Percentiles rank a stretch among this genome's conserved stretches.
These are phyloP conservation scores for Mesocricetus auratus DNA, from an alignment of 2,113 vertebrate species.

Conservation along the genomic window DNA sequence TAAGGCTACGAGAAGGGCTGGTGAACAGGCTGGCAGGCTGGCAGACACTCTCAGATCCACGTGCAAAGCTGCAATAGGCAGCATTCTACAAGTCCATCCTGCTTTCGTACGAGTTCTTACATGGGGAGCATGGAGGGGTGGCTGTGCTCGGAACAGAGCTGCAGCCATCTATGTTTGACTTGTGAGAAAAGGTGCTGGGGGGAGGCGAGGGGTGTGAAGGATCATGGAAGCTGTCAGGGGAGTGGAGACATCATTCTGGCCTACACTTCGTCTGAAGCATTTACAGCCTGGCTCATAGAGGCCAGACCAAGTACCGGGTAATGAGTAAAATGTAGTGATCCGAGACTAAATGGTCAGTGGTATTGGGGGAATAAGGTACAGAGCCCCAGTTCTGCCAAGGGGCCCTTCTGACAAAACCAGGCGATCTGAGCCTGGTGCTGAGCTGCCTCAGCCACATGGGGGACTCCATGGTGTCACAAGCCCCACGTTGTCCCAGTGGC, in stretches of 20 bases:
- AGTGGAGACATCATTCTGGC: not conserved
- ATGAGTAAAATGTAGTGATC: not conserved
- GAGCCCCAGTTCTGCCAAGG: not conserved
- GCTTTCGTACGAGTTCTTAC: slow-evolving; percentile 57
- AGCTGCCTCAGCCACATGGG: not conserved
- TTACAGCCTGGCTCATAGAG: not conserved
- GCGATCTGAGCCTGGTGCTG: not conserved
- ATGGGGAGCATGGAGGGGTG: slow-evolving; percentile 32
- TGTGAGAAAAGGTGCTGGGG: not conserved
- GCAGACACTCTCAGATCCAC: slow-evolving; percentile 62
- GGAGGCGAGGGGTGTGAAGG: not conserved
- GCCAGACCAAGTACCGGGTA: not conserved
- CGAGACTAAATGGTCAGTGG: not conserved
- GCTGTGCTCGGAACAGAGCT: slow-evolving; percentile 43
- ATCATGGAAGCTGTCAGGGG: slow-evolving; percentile 33
- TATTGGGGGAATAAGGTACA: not conserved
- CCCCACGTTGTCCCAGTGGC: slow-evolving; percentile 37
- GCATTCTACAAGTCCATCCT: slow-evolving; percentile 69
- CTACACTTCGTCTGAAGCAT: not conserved
- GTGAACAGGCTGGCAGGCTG: slow-evolving; percentile 68
- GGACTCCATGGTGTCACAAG: not conserved
- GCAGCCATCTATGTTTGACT: slow-evolving; percentile 20
- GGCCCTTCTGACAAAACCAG: not conserved
- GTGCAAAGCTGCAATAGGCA: slow-evolving; percentile 80
- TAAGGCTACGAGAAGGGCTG: slow-evolving; percentile 76